phyloP scores from a whole-genome alignment of 2,113 vertebrate species.

The Pedionomus torquatus region DNA sequence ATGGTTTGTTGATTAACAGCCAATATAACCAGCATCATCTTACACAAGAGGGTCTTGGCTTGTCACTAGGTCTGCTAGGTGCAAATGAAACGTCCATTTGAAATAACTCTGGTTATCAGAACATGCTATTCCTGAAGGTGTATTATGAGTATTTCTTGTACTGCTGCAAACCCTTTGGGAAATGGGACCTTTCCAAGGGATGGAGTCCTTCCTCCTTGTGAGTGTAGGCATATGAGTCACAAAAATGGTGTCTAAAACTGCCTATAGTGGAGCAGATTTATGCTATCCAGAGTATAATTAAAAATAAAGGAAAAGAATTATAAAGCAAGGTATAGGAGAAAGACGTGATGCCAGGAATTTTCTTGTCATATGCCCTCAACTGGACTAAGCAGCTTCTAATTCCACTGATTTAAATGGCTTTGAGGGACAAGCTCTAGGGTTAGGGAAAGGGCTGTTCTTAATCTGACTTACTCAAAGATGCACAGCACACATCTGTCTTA shows the following conservation, averaged over 20 bases:
- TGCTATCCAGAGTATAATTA: neutral
- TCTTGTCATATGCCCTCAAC: neutral
- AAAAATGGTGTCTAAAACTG: neutral
- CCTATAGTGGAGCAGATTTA: neutral
- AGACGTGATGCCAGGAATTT: neutral
- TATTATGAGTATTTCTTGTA: neutral
- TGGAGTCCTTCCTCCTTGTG: neutral
- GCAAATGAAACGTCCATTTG: neutral
- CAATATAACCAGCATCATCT: neutral
- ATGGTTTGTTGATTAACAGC: neutral
- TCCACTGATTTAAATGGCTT: conserved; percentile 6
- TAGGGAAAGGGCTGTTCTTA: conserved; percentile 13
- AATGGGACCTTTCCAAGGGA: neutral
- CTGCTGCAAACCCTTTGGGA: neutral
- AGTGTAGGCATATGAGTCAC: neutral
- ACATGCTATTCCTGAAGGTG: neutral
- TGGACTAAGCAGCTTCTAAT: conserved; percentile 47
- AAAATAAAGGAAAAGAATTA: neutral
- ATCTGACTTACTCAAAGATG: conserved; percentile 27
- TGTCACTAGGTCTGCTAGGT: neutral
- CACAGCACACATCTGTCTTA: conserved; percentile 5
- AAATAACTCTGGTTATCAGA: neutral
- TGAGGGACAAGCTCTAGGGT: neutral
- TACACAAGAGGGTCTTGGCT: neutral
- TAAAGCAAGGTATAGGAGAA: neutral